These are phyloP conservation scores for Poeciliopsis prolifica DNA, from an alignment of 2,113 vertebrate genomes.

Conservation along the genomic window DNA sequence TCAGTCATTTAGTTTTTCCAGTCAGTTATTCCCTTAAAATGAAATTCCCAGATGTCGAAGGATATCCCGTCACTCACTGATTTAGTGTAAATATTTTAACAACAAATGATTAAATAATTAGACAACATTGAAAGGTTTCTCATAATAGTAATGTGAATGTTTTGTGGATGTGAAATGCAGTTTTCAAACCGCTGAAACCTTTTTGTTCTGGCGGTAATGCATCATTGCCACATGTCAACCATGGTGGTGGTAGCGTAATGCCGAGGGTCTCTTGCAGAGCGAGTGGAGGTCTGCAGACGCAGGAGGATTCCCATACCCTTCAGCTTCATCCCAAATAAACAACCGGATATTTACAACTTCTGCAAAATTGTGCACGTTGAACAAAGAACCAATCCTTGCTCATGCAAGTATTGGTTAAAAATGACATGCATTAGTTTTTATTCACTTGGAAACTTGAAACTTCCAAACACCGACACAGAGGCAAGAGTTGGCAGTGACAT, in stretches of 20 bases:
- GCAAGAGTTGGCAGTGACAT: constrained; percentile 21
- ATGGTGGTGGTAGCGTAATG: background rate
- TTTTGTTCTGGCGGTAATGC: background rate
- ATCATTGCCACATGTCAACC: background rate
- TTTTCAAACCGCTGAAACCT: background rate
- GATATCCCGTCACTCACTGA: background rate
- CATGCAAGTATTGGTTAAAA: too few relatives aligned
- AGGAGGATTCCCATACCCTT: background rate
- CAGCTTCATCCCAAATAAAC: background rate
- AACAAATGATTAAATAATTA: background rate
- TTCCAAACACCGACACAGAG: constrained; percentile 16
- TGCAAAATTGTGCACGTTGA: background rate
- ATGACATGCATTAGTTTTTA: background rate
- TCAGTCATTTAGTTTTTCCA: background rate
- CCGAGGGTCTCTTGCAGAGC: background rate
- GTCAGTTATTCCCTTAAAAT: background rate
- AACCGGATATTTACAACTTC: background rate
- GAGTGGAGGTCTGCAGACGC: too few relatives aligned
- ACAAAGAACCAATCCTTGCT: background rate
- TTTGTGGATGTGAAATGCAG: background rate
- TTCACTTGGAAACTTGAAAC: constrained; percentile 11
- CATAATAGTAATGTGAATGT: background rate
- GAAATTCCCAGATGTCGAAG: background rate
- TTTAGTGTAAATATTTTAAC: background rate
- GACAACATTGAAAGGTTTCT: background rate